Conservation (phyloP, 2,113 vertebrate species). For the Chloebia gouldiae region DNA sequence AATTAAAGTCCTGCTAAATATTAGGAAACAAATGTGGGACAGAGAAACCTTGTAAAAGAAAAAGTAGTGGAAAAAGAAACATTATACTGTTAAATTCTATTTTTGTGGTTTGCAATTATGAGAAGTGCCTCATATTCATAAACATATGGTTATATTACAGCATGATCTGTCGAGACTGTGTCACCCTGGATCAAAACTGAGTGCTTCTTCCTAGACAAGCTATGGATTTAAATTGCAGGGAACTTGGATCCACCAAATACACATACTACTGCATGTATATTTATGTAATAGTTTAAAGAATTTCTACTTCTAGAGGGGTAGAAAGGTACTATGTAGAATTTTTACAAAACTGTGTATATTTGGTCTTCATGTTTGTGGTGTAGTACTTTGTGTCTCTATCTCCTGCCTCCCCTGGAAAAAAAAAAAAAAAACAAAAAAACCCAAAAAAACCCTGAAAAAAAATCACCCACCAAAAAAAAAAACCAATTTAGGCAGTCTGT, state of each 20-base stretch:
- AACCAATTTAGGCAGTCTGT: background rate
- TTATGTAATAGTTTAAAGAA: background rate
- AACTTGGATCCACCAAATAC: background rate
- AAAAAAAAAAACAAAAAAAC: background rate
- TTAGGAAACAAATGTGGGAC: background rate
- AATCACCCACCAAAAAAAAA: background rate
- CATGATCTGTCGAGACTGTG: background rate
- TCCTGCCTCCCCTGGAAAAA: accelerated
- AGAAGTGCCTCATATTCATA: background rate
- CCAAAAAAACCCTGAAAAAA: no score
- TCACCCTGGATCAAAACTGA: background rate
- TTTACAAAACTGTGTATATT: background rate
- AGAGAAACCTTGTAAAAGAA: background rate
- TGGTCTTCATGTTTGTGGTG: background rate
- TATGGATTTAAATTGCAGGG: background rate
- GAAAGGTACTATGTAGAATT: background rate
- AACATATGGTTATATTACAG: background rate
- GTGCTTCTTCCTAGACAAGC: background rate
- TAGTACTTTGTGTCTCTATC: background rate
- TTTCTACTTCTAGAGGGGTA: background rate
- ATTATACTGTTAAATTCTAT: background rate
- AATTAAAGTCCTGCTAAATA: background rate
- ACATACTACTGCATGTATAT: background rate
- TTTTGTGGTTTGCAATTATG: background rate
- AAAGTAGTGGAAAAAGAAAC: background rate